phyloP scores from a whole-genome alignment of 2,797 vertebrate species.

The Eulemur albifrons region DNA sequence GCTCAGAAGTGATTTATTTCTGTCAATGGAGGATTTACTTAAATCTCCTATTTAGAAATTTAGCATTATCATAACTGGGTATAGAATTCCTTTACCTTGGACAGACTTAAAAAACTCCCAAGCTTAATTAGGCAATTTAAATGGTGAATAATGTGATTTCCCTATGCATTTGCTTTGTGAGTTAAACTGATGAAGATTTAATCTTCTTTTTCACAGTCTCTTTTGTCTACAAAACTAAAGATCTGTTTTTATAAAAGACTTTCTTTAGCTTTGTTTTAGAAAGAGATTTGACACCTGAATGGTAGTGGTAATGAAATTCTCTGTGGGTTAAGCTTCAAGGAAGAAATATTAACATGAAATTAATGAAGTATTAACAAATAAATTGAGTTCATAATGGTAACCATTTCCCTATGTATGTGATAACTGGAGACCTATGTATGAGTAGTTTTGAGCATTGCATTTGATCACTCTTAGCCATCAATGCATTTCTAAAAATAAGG shows the following conservation, averaged over 20 bases:
- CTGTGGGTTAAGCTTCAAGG: slow-evolving; percentile 51
- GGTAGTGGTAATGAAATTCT: slow-evolving; percentile 63
- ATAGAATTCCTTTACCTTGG: slow-evolving; percentile 70
- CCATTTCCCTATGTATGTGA: not conserved
- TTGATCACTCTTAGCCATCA: slow-evolving; percentile 13
- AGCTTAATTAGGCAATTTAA: slow-evolving; percentile 80
- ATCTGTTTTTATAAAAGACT: slow-evolving; percentile 55
- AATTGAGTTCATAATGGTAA: slow-evolving; percentile 52
- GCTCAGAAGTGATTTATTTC: slow-evolving; percentile 43
- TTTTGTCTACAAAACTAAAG: slow-evolving; percentile 76
- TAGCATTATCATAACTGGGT: not conserved
- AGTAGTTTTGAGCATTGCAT: slow-evolving; percentile 11
- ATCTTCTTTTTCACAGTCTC: slow-evolving; percentile 64
- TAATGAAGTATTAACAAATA: slow-evolving; percentile 74
- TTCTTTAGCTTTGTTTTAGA: slow-evolving; percentile 67
- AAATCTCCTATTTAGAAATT: slow-evolving; percentile 9
- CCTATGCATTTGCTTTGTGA: slow-evolving; percentile 73
- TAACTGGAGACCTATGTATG: not conserved
- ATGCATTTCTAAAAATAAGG: slow-evolving; percentile 35
- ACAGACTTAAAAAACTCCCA: slow-evolving; percentile 61
- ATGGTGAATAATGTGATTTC: slow-evolving; percentile 76
- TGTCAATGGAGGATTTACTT: slow-evolving; percentile 51
- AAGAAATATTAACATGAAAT: slow-evolving; percentile 67
- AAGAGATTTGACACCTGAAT: slow-evolving; percentile 59
- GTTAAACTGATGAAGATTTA: slow-evolving; percentile 81